phyloP scores from a whole-genome alignment of 2,113 vertebrate genomes.

The Ornithorhynchus anatinus region DNA sequence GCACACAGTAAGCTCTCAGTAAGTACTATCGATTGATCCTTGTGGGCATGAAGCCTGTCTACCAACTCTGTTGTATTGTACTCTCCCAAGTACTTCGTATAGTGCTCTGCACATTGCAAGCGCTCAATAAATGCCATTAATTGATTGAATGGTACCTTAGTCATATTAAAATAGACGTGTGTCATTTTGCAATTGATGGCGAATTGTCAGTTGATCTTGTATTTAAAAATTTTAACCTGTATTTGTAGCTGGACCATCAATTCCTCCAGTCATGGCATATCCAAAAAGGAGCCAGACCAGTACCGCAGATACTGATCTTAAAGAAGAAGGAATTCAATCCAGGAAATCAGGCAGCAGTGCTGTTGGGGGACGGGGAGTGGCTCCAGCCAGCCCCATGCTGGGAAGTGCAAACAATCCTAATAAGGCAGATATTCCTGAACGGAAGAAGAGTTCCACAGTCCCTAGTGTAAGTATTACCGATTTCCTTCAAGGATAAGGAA shows the following conservation, averaged over 20 bases:
- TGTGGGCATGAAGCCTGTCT: too few species aligned
- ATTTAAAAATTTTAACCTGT: constrained; percentile 15
- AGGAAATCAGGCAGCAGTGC: constrained; percentile 80
- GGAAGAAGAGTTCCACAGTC: constrained; percentile 85
- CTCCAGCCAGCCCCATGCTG: constrained; percentile 91
- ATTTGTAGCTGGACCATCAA: constrained; percentile 83
- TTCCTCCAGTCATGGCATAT: constrained; percentile 82
- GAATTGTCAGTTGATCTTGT: background rate
- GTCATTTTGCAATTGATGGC: too few species aligned
- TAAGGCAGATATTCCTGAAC: constrained; percentile 96
- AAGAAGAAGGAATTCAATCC: constrained; percentile 85
- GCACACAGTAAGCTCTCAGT: too few species aligned
- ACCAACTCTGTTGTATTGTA: too few species aligned
- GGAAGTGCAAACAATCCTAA: constrained; percentile 96
- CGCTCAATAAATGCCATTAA: too few species aligned
- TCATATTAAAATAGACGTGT: too few species aligned
- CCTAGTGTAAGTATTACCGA: constrained; percentile 83
- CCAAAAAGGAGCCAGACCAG: constrained; percentile 92
- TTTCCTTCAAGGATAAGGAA: too few species aligned
- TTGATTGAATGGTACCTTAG: too few species aligned
- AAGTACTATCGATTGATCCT: too few species aligned
- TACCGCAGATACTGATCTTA: constrained; percentile 82
- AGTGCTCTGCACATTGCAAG: too few species aligned
- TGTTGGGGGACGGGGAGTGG: constrained; percentile 79
- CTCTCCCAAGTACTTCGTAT: too few species aligned